Evolutionary conservation across 2,113 vertebrate species (phyloP).

Genomic region (Coregonus clupeaformis): DNA sequence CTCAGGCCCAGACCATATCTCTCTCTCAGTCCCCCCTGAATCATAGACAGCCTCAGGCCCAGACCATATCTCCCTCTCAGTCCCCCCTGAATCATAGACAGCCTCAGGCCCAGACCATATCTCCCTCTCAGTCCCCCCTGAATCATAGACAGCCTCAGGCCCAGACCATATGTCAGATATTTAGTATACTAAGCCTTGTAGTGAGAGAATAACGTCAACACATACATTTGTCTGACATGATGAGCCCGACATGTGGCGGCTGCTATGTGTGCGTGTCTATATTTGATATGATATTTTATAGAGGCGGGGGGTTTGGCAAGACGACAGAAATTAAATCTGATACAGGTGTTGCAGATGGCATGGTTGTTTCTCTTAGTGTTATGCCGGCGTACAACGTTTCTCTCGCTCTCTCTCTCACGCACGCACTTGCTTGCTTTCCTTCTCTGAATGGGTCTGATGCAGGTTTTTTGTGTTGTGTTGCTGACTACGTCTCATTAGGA

Average conservation of each 20-base stretch:
- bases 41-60: too few relatives aligned
- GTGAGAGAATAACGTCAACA: neutral
- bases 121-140: neutral
- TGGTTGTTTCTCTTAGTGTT: too few relatives aligned
- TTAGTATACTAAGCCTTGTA: slow-evolving; percentile 1
- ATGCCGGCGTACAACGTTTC: neutral
- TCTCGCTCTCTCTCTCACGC: neutral
- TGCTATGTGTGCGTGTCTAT: neutral
- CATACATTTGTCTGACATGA: slow-evolving; percentile 1
- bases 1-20: too few relatives aligned
- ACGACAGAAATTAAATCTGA: too few relatives aligned
- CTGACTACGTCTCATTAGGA: slow-evolving; percentile 65
- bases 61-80: neutral
- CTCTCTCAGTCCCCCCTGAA: too few relatives aligned
- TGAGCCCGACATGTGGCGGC: neutral
- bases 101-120: too few relatives aligned
- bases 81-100: neutral
- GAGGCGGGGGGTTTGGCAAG: too few relatives aligned
- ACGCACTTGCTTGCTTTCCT: slow-evolving; percentile 2
- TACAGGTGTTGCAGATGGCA: too few relatives aligned
- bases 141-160: too few relatives aligned
- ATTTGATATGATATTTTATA: neutral
- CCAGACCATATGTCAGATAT: neutral
- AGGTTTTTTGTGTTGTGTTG: slow-evolving; percentile 43
- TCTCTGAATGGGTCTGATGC: slow-evolving; percentile 19